Percentiles rank a stretch among this genome's conserved stretches.
These are phyloP conservation scores for Orthonyx spaldingii DNA, from an alignment of 2,113 vertebrate genomes.

Conservation along the genomic window DNA sequence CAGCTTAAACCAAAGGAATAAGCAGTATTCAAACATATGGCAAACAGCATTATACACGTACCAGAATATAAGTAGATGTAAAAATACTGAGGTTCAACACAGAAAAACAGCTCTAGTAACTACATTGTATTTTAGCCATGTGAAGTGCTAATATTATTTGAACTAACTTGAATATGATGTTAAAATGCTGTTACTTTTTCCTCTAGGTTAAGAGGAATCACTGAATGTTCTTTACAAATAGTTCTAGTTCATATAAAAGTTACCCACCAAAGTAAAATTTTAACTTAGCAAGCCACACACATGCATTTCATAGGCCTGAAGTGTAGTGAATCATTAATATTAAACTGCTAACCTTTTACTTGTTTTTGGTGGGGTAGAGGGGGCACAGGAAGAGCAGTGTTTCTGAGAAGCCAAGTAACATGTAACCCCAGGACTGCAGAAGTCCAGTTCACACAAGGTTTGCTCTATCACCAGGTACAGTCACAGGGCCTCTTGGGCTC, in stretches of 20 bases:
- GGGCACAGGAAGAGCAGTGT: fast-evolving
- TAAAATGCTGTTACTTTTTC: not conserved
- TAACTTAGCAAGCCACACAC: not conserved
- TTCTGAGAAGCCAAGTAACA: not conserved
- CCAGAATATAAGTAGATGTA: too few relatives aligned
- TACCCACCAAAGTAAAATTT: not conserved
- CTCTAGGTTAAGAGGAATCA: not conserved
- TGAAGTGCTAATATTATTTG: not conserved
- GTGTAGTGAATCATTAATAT: not conserved
- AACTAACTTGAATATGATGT: not conserved
- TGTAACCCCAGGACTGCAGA: not conserved
- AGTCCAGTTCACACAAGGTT: not conserved
- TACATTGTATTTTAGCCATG: not conserved
- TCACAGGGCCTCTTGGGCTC: not conserved
- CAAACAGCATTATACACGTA: too few relatives aligned
- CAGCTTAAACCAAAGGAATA: constrained; percentile 5
- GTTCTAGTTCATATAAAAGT: not conserved
- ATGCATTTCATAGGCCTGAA: not conserved
- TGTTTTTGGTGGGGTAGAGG: not conserved
- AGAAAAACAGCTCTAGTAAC: not conserved
- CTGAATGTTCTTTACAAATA: not conserved
- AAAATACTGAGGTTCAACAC: not conserved
- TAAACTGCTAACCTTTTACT: not conserved
- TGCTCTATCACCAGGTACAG: not conserved
- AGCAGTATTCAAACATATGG: not conserved